Percentiles rank a stretch among this genome's conserved stretches.
phyloP scores from a whole-genome alignment of 2,888 invertebrate genomes.

The Halictus ligatus region DNA sequence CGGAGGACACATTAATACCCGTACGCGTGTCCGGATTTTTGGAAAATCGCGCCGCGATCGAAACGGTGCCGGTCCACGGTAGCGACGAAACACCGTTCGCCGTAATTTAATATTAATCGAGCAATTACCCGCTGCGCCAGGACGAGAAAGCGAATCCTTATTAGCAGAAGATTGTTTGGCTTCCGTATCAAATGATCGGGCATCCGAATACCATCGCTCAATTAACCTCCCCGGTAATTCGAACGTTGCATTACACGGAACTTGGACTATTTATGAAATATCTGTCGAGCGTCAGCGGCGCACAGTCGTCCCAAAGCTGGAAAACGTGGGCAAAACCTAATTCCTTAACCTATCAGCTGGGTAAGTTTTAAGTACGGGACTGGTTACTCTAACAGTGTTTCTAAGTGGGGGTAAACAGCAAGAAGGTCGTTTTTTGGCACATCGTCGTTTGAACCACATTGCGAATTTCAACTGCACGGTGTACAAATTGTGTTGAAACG shows the following conservation, averaged over 20 bases:
- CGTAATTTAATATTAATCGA: constrained; percentile 10
- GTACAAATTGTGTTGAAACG: no score
- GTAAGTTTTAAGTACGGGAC: no score
- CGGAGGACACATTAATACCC: neutral
- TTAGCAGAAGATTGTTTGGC: constrained; percentile 30
- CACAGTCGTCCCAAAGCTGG: no score
- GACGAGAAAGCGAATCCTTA: neutral
- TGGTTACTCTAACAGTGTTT: no score
- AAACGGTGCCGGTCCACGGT: neutral
- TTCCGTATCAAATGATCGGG: constrained; percentile 35
- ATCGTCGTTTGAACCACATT: no score
- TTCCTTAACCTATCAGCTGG: no score
- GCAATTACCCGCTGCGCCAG: neutral
- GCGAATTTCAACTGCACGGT: no score
- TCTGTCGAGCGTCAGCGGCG: no score
- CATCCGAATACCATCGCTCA: constrained; percentile 15
- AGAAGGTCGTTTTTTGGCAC: no score
- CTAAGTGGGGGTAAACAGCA: no score
- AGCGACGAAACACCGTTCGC: neutral
- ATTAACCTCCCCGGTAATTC: constrained; percentile 4
- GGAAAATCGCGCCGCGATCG: neutral
- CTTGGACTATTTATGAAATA: neutral
- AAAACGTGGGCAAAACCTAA: no score
- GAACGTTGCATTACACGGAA: neutral
- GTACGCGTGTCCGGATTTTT: neutral